Evolutionary conservation across 1,140 invertebrate species (phyloP), one percentile per base, ranked within the genome.

Genomic region (Drosophila pandora): DNA sequence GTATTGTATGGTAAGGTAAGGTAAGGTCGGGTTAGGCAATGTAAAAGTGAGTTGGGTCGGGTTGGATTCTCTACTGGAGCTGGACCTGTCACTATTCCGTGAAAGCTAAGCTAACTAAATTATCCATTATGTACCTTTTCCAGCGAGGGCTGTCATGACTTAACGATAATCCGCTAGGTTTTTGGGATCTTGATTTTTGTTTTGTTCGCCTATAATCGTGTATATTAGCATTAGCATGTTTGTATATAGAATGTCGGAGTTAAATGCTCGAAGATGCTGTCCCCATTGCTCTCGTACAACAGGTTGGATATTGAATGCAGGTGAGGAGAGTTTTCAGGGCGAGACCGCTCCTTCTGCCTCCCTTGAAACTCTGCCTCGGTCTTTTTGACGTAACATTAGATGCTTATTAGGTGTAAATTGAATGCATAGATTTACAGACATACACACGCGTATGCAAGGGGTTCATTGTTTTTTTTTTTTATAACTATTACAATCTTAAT

Each of bases 401-500:
- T 56, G 72, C 65, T 76, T 59, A 28, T 28, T 28, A 28, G 3
- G 25, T 28, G 25, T 28, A 28, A 28, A 28, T 28, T 28, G 25
- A 28, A 28, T 28, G 25, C 25, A 28, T 7, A 28, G 6, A 28
- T 6, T 28, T 28, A 28, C 25, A 32, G 2, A 8, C 32, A 32
- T 9, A 32, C 30, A 8, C 9, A 32, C 30, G 32, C 9, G 32
- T 2, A 32, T 32, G 32, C 9, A 32, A 32, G 2, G 32, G 32
- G 32, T 32, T 32, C 8, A 32, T 32, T 32, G 32, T 32, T 32
- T 1, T 62, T 67, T 37, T 72, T 54, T 55, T 48, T 61, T 67
- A 65, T 67, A 65, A 30, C 52, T 71, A 68, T 72, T 79, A 69
- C 55, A 57, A 70, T 70, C 47, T 25, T 50, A 52, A 47, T 63